A percentile compares a stretch with the other conserved stretches of the same genome.
phyloP scores from a whole-genome alignment of 2,888 invertebrate species.

The Spodoptera picta region DNA sequence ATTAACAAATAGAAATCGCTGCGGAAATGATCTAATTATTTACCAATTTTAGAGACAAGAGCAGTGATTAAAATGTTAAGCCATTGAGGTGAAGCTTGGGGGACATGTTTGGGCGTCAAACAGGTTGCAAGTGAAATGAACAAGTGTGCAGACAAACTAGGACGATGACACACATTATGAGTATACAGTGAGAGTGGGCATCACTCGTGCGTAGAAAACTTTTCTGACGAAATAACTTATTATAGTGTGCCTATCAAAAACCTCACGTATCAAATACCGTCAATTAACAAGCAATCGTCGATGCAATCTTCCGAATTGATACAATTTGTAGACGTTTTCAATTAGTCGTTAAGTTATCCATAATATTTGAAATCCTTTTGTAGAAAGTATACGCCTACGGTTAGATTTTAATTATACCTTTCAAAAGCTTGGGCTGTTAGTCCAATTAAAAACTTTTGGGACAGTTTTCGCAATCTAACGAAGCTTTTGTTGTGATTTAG shows the following conservation, averaged over 20 bases:
- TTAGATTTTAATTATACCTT: too few species aligned
- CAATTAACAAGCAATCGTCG: too few species aligned
- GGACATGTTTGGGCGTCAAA: constrained; percentile 69
- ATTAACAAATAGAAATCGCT: constrained; percentile 21
- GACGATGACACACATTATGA: constrained; percentile 68
- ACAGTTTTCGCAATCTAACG: too few species aligned
- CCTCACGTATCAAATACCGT: too few species aligned
- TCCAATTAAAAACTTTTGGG: background rate
- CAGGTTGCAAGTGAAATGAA: constrained; percentile 77
- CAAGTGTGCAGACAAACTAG: constrained; percentile 70
- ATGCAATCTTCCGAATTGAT: too few species aligned
- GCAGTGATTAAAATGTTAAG: constrained; percentile 49
- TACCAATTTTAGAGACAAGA: constrained; percentile 54
- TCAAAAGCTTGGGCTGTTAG: background rate
- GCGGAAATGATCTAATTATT: constrained; percentile 58
- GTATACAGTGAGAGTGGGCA: constrained; percentile 54
- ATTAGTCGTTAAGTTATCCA: too few species aligned
- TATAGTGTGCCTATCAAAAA: too few species aligned
- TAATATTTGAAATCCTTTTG: too few species aligned
- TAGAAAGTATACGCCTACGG: too few species aligned
- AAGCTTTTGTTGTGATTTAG: too few species aligned
- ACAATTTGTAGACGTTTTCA: too few species aligned
- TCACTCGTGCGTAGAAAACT: constrained; percentile 32
- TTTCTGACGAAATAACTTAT: constrained; percentile 12
- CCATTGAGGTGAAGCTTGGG: constrained; percentile 59